Conservation (phyloP, 64 coral and sea anemone genomes). For the Pachyseris speciosa region DNA sequence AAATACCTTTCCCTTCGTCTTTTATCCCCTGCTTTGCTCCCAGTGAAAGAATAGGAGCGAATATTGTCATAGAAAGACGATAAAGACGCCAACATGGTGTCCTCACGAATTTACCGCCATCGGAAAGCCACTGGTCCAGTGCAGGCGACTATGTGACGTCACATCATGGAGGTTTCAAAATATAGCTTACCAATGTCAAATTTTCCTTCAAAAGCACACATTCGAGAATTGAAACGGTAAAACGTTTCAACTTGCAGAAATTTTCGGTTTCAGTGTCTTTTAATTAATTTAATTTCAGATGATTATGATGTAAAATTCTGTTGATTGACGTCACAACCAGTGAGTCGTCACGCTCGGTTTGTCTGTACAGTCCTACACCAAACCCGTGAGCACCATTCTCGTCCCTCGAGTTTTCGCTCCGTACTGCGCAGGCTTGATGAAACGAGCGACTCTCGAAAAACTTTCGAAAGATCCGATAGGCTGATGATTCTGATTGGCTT, state of each 20-base stretch:
- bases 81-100: conserved; percentile 41
- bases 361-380: too few relatives aligned
- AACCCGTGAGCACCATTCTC: too few relatives aligned
- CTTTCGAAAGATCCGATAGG: too few relatives aligned
- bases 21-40: conserved; percentile 31
- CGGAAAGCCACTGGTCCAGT: conserved; percentile 32
- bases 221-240: neutral
- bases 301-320: neutral
- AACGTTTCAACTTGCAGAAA: too few relatives aligned
- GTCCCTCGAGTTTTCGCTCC: too few relatives aligned
- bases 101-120: conserved; percentile 45
- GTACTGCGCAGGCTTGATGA: too few relatives aligned
- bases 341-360: neutral
- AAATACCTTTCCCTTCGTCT: conserved; percentile 35
- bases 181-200: too few relatives aligned
- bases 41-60: conserved; percentile 32
- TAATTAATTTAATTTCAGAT: neutral
- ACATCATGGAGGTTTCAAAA: too few relatives aligned
- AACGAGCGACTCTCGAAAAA: too few relatives aligned
- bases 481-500: too few relatives aligned
- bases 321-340: neutral
- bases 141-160: conserved; percentile 39
- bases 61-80: conserved; percentile 57
- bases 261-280: neutral
- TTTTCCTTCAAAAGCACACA: neutral